Conservation (phyloP, 2,888 invertebrate genomes). For the Meliscaeva auricollis region DNA sequence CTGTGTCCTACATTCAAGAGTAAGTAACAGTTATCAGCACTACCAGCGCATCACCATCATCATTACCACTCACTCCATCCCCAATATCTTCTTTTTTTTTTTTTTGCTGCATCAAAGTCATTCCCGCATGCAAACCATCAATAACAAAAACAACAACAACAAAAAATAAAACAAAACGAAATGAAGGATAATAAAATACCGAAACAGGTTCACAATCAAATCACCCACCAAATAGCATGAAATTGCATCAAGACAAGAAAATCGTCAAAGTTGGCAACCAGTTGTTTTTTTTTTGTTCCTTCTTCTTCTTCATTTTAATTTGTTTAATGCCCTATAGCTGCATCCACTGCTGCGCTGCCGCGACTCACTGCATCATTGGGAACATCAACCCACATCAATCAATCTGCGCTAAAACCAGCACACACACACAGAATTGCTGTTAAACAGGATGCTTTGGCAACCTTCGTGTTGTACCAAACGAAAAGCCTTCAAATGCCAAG, state of each 20-base stretch:
- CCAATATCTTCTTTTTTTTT: neutral
- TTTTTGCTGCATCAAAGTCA: slow-evolving; percentile 25
- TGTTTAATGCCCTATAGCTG: slow-evolving; percentile 41
- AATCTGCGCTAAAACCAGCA: slow-evolving; percentile 53
- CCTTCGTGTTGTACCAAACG: neutral
- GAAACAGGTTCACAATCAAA: slow-evolving; percentile 66
- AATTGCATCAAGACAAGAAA: slow-evolving; percentile 50
- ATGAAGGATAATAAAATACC: slow-evolving; percentile 6
- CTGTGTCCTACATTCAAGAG: slow-evolving; percentile 63
- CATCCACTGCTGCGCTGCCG: neutral
- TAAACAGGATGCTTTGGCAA: slow-evolving; percentile 61
- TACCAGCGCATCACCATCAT: slow-evolving; percentile 40
- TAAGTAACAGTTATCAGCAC: slow-evolving; percentile 20
- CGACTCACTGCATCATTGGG: slow-evolving; percentile 56
- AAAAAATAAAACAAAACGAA: slow-evolving; percentile 31
- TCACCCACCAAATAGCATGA: slow-evolving; percentile 49
- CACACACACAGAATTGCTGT: slow-evolving; percentile 38
- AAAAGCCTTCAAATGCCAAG: slow-evolving; percentile 3
- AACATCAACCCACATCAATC: slow-evolving; percentile 74
- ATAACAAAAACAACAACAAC: slow-evolving; percentile 28
- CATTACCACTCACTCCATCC: slow-evolving; percentile 49
- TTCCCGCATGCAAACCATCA: slow-evolving; percentile 50
- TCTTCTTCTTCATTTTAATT: slow-evolving; percentile 11
- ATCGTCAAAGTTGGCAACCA: slow-evolving; percentile 56
- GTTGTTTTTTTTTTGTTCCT: neutral